A percentile compares a stretch with the other conserved stretches of the same genome.
These are phyloP conservation scores for Parthenolecanium corni DNA, from an alignment of 2,888 invertebrate species.

Conservation along the genomic window DNA sequence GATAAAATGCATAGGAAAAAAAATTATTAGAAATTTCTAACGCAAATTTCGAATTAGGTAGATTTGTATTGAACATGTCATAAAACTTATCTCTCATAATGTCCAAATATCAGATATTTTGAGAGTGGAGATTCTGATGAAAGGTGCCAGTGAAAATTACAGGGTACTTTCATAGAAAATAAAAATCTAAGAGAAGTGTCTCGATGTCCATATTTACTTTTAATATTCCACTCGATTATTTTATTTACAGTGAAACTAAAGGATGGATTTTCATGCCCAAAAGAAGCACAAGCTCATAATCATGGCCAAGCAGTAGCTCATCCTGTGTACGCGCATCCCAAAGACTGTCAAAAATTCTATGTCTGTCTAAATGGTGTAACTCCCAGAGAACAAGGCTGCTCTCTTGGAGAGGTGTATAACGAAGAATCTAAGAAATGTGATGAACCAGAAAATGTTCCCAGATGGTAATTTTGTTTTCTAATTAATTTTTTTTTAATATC, in stretches of 20 bases:
- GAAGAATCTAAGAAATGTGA: constrained; percentile 73
- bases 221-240: too few relatives aligned
- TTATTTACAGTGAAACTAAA: constrained; percentile 53
- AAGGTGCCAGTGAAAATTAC: too few relatives aligned
- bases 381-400: constrained; percentile 78
- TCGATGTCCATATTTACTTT: too few relatives aligned
- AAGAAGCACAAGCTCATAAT: constrained; percentile 50
- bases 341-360: constrained; percentile 84
- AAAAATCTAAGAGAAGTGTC: too few relatives aligned
- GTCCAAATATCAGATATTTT: too few relatives aligned
- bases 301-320: constrained; percentile 65
- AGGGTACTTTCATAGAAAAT: too few relatives aligned
- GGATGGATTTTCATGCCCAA: constrained; percentile 78
- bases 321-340: constrained; percentile 73
- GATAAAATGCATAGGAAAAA: too few relatives aligned
- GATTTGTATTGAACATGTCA: too few relatives aligned
- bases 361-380: constrained; percentile 75
- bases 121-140: too few relatives aligned
- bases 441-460: constrained; percentile 77
- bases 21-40: too few relatives aligned
- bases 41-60: too few relatives aligned
- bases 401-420: constrained; percentile 82
- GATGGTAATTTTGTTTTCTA: constrained; percentile 54
- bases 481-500: not conserved
- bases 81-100: too few relatives aligned